These are phyloP conservation scores for Urocitellus parryii DNA, from an alignment of 2,113 vertebrate genomes.

Conservation along the genomic window DNA sequence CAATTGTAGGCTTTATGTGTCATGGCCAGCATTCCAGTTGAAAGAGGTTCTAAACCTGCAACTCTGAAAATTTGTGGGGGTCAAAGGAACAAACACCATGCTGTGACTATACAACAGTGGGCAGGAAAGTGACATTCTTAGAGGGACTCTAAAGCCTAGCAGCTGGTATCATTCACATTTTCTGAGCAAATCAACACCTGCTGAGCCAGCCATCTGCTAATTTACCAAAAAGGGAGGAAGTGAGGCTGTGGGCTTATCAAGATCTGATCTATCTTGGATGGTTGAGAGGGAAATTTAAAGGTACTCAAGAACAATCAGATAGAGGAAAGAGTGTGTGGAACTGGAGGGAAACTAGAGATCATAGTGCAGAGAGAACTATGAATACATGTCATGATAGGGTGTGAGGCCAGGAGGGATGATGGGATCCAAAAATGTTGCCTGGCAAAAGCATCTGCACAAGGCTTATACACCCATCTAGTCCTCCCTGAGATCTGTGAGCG, in stretches of 20 bases:
- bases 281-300: not conserved
- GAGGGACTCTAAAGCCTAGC: not conserved
- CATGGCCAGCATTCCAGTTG: not conserved
- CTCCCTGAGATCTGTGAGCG: rapidly evolving
- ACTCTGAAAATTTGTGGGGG: not conserved
- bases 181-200: not conserved
- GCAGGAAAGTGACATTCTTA: not conserved
- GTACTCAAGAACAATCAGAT: not conserved
- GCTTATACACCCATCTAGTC: not conserved
- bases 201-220: not conserved
- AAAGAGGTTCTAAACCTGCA: not conserved
- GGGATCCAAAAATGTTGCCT: not conserved
- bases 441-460: not conserved
- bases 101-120: not conserved
- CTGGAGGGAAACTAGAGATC: not conserved
- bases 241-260: not conserved
- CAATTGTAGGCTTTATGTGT: not conserved
- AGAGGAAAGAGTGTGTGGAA: not conserved
- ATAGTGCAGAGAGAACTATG: not conserved
- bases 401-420: not conserved
- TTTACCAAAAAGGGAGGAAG: not conserved
- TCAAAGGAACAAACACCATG: not conserved
- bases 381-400: not conserved
- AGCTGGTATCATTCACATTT: not conserved
- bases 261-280: not conserved